A percentile compares a stretch with the other conserved stretches of the same genome.
Conservation (phyloP, 2,113 vertebrate genomes). For the Microtus ochrogaster region DNA sequence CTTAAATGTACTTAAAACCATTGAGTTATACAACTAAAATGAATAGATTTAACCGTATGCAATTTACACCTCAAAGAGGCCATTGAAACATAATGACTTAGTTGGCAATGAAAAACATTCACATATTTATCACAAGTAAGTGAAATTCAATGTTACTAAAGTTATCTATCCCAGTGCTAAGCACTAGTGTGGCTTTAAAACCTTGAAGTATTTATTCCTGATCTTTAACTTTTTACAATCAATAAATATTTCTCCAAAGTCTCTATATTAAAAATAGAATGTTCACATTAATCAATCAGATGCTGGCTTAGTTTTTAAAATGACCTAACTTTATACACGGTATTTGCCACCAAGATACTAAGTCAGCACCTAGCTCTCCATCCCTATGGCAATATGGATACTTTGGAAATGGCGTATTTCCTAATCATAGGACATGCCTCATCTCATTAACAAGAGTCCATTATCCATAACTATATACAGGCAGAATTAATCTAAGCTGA, state of each 20-base stretch:
- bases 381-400: background rate
- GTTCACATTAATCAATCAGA: background rate
- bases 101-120: background rate
- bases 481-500: background rate
- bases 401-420: background rate
- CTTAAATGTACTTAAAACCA: slow-evolving; percentile 19
- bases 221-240: background rate
- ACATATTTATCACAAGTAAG: background rate
- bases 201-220: background rate
- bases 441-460: background rate
- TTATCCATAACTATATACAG: background rate
- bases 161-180: background rate
- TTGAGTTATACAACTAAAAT: background rate
- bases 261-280: slow-evolving; percentile 2
- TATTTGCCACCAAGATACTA: background rate
- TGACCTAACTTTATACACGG: background rate
- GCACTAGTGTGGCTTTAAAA: background rate
- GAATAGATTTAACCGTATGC: background rate
- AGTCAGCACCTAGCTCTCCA: background rate
- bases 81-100: background rate
- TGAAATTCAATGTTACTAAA: background rate
- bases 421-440: background rate
- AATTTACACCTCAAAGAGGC: background rate
- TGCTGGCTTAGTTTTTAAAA: background rate
- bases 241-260: background rate